Evolutionary conservation across 2,113 vertebrate genomes (phyloP).

Genomic region (Helogale parvula): DNA sequence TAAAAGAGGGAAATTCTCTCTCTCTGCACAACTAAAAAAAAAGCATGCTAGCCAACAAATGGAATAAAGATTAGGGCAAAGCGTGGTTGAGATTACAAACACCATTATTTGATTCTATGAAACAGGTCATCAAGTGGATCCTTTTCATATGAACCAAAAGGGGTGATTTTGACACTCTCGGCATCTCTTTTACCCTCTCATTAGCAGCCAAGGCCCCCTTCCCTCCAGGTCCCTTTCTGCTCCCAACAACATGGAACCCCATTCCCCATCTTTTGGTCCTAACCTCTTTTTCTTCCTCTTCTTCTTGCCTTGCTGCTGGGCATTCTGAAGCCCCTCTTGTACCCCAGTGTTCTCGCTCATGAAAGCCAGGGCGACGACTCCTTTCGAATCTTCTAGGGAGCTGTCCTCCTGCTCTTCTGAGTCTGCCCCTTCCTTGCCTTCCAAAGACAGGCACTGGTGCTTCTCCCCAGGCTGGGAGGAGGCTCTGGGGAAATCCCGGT

Average conservation of each 20-base stretch:
- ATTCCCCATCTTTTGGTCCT: slow-evolving; percentile 61
- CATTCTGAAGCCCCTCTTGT: slow-evolving; percentile 10
- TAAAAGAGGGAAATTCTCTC: background rate
- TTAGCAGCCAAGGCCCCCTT: background rate
- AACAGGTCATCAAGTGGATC: background rate
- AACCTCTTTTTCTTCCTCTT: slow-evolving; percentile 81
- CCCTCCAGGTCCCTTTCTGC: background rate
- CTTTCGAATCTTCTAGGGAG: slow-evolving; percentile 31
- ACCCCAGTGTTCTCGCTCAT: slow-evolving; percentile 41
- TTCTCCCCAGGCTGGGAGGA: slow-evolving; percentile 44
- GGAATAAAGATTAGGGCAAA: background rate
- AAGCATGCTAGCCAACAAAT: background rate
- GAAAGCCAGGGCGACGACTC: slow-evolving; percentile 64
- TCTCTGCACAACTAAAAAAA: background rate
- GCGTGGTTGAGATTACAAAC: background rate
- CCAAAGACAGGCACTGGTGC: slow-evolving; percentile 37
- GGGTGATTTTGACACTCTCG: background rate
- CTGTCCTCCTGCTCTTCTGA: slow-evolving; percentile 54
- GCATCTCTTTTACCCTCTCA: background rate
- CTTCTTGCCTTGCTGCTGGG: slow-evolving; percentile 61
- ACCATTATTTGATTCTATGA: background rate
- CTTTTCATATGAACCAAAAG: background rate
- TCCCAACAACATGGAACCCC: background rate
- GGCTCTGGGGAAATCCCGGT: slow-evolving; percentile 43
- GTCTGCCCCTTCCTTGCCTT: slow-evolving; percentile 30